Percentiles rank a stretch among this genome's conserved stretches.
Evolutionary conservation across 2,888 invertebrate species (phyloP).

Genomic region (Bruchidius siliquastri): DNA sequence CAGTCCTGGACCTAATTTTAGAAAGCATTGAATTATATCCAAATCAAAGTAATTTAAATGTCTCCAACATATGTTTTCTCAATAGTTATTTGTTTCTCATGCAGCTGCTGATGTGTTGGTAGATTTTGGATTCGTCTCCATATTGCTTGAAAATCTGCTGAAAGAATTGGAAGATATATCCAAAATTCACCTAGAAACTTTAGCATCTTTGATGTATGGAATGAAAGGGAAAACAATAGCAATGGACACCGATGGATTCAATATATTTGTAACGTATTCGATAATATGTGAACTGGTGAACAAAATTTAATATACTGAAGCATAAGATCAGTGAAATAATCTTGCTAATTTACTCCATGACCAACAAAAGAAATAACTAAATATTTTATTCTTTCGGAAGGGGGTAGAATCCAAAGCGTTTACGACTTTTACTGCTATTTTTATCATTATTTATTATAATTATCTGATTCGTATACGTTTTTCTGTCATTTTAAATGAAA

Average conservation of each 20-base stretch:
- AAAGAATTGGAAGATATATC: constrained; percentile 38
- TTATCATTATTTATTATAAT: too few relatives aligned
- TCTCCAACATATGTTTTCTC: neutral
- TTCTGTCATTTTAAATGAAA: too few relatives aligned
- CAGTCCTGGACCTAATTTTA: too few relatives aligned
- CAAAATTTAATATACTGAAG: neutral
- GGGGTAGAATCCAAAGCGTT: too few relatives aligned
- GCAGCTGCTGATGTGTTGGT: constrained; percentile 45
- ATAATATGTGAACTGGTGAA: neutral
- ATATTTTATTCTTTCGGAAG: too few relatives aligned
- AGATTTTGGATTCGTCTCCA: constrained; percentile 38
- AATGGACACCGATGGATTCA: constrained; percentile 40
- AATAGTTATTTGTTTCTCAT: neutral
- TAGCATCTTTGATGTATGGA: constrained; percentile 42
- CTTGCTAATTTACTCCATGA: too few relatives aligned
- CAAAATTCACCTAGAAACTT: constrained; percentile 39
- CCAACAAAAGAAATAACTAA: too few relatives aligned
- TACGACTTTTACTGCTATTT: too few relatives aligned
- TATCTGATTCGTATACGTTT: too few relatives aligned
- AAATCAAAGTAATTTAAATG: neutral
- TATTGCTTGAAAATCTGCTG: constrained; percentile 34
- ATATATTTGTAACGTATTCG: constrained; percentile 33
- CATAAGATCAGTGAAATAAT: constrained; percentile 2
- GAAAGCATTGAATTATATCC: too few relatives aligned
- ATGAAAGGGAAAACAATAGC: constrained; percentile 39